Conservation (phyloP, 2,888 invertebrate genomes). For the Hypercompe scribonia region DNA sequence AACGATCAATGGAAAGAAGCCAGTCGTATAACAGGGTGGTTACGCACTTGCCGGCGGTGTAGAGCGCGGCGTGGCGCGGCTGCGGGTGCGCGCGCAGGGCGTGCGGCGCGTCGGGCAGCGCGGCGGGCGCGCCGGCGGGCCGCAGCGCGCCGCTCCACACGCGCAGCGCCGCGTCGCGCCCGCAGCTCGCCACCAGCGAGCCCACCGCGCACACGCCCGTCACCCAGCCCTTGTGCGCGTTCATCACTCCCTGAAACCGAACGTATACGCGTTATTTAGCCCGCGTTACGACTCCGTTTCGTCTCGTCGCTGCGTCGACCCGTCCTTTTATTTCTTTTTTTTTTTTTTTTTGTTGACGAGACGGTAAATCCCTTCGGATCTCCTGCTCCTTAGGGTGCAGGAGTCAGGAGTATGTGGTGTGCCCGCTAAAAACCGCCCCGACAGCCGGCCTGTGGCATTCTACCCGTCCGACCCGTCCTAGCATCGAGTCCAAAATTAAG, state of each 20-base stretch:
- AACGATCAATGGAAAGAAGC: not conserved
- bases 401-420: too few species aligned
- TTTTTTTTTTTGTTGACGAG: too few species aligned
- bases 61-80: conserved; percentile 76
- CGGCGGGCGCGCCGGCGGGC: conserved; percentile 68
- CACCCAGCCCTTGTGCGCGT: conserved; percentile 96
- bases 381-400: too few species aligned
- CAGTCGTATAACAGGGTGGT: not conserved
- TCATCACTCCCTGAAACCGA: conserved; percentile 86
- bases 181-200: conserved; percentile 89
- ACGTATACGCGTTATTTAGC: not conserved
- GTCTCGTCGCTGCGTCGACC: too few species aligned
- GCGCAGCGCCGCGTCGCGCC: conserved; percentile 91
- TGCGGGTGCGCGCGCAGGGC: conserved; percentile 88
- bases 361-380: too few species aligned
- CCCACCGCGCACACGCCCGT: conserved; percentile 87
- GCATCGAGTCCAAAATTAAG: too few species aligned
- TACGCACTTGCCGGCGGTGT: conserved; percentile 94
- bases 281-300: too few species aligned
- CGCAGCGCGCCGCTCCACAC: conserved; percentile 91
- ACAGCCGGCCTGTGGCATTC: too few species aligned
- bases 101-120: conserved; percentile 88
- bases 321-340: too few species aligned
- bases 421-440: too few species aligned
- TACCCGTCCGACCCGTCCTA: too few species aligned